Evolutionary conservation across 2,113 vertebrate genomes (phyloP).

Genomic region (Hemibagrus wyckioides): DNA sequence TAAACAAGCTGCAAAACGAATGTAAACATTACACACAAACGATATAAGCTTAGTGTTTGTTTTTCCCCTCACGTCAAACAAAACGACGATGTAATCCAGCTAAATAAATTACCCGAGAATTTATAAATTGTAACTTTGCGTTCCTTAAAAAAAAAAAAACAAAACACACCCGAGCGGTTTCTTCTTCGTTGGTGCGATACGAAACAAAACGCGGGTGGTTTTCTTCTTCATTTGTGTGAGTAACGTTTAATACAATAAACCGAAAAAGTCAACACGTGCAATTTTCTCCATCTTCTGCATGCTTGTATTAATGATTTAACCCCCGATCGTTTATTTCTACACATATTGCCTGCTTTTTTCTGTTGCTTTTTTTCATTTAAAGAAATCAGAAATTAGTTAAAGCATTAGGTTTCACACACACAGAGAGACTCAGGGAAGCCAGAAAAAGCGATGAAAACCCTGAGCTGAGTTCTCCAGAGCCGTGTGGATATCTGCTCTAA

Average conservation of each 20-base stretch:
- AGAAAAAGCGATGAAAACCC: constrained; percentile 8
- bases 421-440: not conserved
- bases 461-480: constrained; percentile 26
- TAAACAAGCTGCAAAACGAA: constrained; percentile 15
- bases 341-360: not conserved
- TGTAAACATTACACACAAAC: not conserved
- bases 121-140: constrained; percentile 10
- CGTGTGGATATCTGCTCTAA: constrained; percentile 27
- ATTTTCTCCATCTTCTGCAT: not conserved
- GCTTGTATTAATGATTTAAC: not conserved
- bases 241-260: not conserved
- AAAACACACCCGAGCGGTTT: not conserved
- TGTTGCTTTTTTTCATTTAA: not conserved
- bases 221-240: constrained; percentile 27
- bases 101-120: not conserved
- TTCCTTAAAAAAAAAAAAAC: not conserved
- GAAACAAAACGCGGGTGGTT: not conserved
- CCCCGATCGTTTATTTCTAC: not conserved
- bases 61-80: not conserved
- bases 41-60: no score
- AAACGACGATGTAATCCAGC: constrained; percentile 3
- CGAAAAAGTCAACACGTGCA: not conserved
- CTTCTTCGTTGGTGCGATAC: constrained; percentile 19
- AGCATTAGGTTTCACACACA: not conserved
- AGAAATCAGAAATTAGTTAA: not conserved